Percentiles rank a stretch among this genome's conserved stretches.
Evolutionary conservation across 1,140 invertebrate species (phyloP).

Genomic region (Calephelis nemesis): DNA sequence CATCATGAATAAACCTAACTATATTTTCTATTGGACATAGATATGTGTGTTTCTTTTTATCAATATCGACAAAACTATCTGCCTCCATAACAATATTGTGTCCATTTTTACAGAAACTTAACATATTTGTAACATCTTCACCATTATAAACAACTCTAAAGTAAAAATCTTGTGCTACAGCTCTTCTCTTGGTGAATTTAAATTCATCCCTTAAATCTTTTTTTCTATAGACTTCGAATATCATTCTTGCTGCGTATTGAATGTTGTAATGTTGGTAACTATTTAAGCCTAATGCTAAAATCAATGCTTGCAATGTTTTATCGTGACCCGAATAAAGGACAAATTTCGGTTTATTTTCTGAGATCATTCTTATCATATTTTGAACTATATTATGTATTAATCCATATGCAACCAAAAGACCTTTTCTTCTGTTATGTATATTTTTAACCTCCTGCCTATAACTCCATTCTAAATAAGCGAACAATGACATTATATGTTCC

Average conservation of each 20-base stretch:
- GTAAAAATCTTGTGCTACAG: slow-evolving; percentile 84
- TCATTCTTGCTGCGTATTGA: slow-evolving; percentile 90
- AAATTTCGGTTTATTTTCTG: slow-evolving; percentile 87
- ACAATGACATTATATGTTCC: slow-evolving; percentile 86
- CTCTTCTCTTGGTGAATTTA: slow-evolving; percentile 78
- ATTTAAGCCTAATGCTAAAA: slow-evolving; percentile 86
- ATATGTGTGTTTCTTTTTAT: slow-evolving; percentile 74
- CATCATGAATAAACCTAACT: slow-evolving; percentile 90
- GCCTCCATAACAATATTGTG: slow-evolving; percentile 61
- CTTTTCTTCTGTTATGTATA: slow-evolving; percentile 82
- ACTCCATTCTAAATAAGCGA: slow-evolving; percentile 88
- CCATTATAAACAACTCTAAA: slow-evolving; percentile 93
- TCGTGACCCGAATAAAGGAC: slow-evolving; percentile 95
- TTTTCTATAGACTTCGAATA: slow-evolving; percentile 89
- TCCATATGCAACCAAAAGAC: slow-evolving; percentile 87
- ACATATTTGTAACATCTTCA: slow-evolving; percentile 88
- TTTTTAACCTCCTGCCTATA: slow-evolving; percentile 84
- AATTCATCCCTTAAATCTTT: slow-evolving; percentile 74
- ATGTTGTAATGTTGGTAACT: slow-evolving; percentile 79
- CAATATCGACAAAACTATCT: slow-evolving; percentile 49
- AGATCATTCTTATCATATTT: slow-evolving; percentile 88
- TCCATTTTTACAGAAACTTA: slow-evolving; percentile 88
- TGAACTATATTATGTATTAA: slow-evolving; percentile 88
- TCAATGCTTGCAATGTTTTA: slow-evolving; percentile 90
- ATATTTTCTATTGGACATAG: slow-evolving; percentile 92